These are phyloP conservation scores for Ophiodon elongatus DNA, from an alignment of 2,113 vertebrate genomes.

Conservation along the genomic window DNA sequence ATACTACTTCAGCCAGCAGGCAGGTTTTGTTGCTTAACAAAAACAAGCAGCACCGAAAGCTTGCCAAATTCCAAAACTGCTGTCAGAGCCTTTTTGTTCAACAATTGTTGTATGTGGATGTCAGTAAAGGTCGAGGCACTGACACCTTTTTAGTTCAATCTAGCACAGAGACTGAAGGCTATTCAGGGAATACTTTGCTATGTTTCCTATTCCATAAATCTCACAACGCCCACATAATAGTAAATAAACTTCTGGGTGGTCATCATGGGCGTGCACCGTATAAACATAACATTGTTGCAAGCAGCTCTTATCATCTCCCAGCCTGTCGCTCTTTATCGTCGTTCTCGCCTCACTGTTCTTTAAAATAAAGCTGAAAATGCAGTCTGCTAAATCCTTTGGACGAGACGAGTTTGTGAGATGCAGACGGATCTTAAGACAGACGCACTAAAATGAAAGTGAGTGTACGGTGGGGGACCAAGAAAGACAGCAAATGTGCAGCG, in stretches of 20 bases:
- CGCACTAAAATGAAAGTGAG: background rate
- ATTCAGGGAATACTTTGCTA: background rate
- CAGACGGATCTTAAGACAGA: background rate
- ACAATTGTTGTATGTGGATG: constrained; percentile 2
- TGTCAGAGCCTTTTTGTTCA: constrained; percentile 3
- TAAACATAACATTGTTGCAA: constrained; percentile 1
- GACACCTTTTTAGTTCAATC: constrained; percentile 19
- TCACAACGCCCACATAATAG: background rate
- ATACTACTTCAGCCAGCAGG: background rate
- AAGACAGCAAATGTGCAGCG: background rate
- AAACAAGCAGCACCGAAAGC: constrained; percentile 11
- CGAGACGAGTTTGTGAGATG: background rate
- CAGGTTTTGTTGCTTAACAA: constrained; percentile 17
- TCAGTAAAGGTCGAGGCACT: constrained; percentile 7
- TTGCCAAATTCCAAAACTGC: constrained; percentile 15
- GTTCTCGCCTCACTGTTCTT: constrained; percentile 1
- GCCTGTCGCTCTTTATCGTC: background rate
- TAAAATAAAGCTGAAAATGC: background rate
- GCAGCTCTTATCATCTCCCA: constrained; percentile 8
- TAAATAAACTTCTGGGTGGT: constrained; percentile 32
- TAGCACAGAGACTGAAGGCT: background rate
- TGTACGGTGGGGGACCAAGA: background rate
- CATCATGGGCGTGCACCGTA: background rate
- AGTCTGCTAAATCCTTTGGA: background rate
- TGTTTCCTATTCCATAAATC: constrained; percentile 3